phyloP scores from a whole-genome alignment of 2,888 invertebrate species.

The Mythimna vitellina region DNA sequence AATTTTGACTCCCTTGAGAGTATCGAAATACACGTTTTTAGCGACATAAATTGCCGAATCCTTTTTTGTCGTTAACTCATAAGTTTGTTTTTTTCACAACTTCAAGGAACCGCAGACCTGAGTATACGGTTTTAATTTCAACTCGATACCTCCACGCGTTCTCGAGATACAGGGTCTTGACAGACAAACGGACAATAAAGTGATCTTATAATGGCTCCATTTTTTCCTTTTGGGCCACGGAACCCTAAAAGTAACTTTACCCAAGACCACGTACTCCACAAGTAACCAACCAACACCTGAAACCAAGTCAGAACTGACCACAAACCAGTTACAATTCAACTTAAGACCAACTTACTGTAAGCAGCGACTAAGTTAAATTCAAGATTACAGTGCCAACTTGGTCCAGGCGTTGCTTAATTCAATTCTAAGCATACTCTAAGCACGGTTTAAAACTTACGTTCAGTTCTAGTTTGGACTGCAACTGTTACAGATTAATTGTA shows the following conservation, averaged over 20 bases:
- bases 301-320: conserved; percentile 47
- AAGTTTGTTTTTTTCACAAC: no score
- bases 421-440: conserved; percentile 77
- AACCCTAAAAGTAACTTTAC: not conserved
- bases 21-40: no score
- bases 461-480: conserved; percentile 61
- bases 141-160: no score
- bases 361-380: conserved; percentile 70
- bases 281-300: conserved; percentile 46
- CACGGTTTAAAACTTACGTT: conserved; percentile 71
- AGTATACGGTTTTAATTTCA: no score
- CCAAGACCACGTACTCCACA: not conserved
- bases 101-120: no score
- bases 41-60: no score
- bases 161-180: no score
- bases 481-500: conserved; percentile 60
- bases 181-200: no score
- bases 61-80: no score
- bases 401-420: conserved; percentile 75
- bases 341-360: conserved; percentile 60
- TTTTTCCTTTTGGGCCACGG: no score
- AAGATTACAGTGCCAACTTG: conserved; percentile 72
- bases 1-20: no score
- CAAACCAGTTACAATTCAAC: conserved; percentile 60
- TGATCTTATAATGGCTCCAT: no score